Conservation (phyloP, 2,113 vertebrate species). For the Microtus pennsylvanicus region DNA sequence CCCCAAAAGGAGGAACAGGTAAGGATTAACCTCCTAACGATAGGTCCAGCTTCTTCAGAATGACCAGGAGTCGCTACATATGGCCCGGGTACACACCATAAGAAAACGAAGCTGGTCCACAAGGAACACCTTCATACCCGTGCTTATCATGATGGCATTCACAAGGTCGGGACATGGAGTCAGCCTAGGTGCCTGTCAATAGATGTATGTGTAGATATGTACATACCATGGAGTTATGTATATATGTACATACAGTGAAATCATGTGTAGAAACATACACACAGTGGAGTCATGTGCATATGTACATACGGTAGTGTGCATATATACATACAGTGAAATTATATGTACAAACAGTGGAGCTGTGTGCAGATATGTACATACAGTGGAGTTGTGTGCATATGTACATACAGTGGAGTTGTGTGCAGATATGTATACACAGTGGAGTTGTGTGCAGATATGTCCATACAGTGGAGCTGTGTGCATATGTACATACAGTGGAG, state of each 20-base stretch:
- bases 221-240: background rate
- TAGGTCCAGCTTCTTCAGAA: background rate
- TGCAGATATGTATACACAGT: too few relatives aligned
- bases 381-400: too few relatives aligned
- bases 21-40: constrained; percentile 87
- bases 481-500: too few relatives aligned
- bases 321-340: background rate
- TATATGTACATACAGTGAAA: background rate
- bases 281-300: background rate
- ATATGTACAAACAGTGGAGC: background rate
- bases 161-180: background rate
- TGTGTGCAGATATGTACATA: too few relatives aligned
- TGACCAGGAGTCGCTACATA: background rate
- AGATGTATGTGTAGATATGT: background rate
- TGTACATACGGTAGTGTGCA: too few relatives aligned
- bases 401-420: background rate
- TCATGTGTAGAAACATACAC: too few relatives aligned
- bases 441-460: too few relatives aligned
- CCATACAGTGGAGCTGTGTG: too few relatives aligned
- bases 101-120: background rate
- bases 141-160: background rate
- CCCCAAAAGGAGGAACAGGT: constrained; percentile 83
- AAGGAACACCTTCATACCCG: too few relatives aligned
- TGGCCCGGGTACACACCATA: background rate
- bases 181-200: background rate